Evolutionary conservation across 2,888 invertebrate species (phyloP).

Genomic region (Cetonia aurata): DNA sequence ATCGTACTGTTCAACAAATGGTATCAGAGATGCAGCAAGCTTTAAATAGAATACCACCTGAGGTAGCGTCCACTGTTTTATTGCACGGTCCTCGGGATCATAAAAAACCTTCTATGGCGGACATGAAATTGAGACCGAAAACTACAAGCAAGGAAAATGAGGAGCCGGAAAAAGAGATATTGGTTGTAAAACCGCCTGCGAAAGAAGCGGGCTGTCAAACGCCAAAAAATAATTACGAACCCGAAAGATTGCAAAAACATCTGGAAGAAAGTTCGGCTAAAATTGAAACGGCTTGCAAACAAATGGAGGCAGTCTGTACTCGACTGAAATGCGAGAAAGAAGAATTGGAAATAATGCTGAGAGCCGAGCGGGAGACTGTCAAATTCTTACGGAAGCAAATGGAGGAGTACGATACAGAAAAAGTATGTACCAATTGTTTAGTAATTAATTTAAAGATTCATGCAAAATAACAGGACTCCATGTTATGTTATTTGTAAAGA

Average conservation of each 20-base stretch:
- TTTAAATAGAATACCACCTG: constrained; percentile 63
- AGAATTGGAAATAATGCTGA: constrained; percentile 58
- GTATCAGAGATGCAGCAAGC: constrained; percentile 63
- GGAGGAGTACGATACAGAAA: constrained; percentile 58
- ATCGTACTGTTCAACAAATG: constrained; percentile 61
- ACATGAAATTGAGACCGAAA: constrained; percentile 37
- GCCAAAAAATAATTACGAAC: constrained; percentile 54
- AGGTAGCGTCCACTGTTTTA: constrained; percentile 60
- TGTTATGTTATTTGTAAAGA: neutral
- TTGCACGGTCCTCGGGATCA: constrained; percentile 47
- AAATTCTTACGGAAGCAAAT: constrained; percentile 57
- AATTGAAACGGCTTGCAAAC: constrained; percentile 62
- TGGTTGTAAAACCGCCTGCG: constrained; percentile 36
- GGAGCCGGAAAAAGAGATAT: constrained; percentile 22
- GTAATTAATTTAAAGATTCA: constrained; percentile 15
- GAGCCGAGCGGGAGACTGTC: constrained; percentile 57
- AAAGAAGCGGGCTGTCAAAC: constrained; percentile 55
- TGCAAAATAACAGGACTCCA: neutral
- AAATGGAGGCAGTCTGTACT: constrained; percentile 62
- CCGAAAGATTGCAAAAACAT: constrained; percentile 60
- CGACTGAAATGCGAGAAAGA: constrained; percentile 62
- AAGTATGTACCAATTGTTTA: constrained; percentile 51
- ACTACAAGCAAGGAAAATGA: constrained; percentile 4
- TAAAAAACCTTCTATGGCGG: constrained; percentile 32
- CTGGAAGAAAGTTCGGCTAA: constrained; percentile 62